phyloP scores from a whole-genome alignment of 2,888 invertebrate genomes.

The Rapana venosa region DNA sequence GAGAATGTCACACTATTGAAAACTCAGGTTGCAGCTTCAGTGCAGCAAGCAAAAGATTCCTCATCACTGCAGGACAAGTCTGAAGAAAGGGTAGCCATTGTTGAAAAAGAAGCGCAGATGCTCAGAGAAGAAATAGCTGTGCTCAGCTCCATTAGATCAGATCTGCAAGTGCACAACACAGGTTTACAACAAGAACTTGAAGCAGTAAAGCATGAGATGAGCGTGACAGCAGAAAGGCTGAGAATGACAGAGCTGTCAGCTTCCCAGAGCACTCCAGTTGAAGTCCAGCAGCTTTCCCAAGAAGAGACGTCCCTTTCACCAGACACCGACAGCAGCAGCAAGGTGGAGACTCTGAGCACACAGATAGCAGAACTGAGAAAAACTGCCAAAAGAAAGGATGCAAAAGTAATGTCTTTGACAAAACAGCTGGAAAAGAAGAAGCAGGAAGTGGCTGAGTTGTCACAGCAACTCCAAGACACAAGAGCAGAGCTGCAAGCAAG shows the following conservation, averaged over 20 bases:
- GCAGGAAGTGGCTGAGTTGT: conserved; percentile 40
- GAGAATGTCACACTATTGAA: background rate
- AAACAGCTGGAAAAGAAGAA: conserved; percentile 52
- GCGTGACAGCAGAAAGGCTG: conserved; percentile 18
- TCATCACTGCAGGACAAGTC: background rate
- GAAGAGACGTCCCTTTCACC: background rate
- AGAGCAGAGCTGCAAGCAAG: conserved; percentile 48
- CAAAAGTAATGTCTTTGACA: conserved; percentile 55
- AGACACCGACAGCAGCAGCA: conserved; percentile 7
- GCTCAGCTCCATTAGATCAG: background rate
- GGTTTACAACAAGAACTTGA: conserved; percentile 42
- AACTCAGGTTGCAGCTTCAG: background rate
- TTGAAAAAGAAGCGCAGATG: background rate
- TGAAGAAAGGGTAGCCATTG: background rate
- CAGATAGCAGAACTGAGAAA: conserved; percentile 54
- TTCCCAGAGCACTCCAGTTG: background rate
- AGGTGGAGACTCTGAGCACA: background rate
- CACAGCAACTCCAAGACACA: conserved; percentile 47
- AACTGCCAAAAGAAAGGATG: conserved; percentile 60
- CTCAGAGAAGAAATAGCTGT: conserved; percentile 13
- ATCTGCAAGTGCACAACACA: conserved; percentile 40
- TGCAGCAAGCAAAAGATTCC: conserved; percentile 20
- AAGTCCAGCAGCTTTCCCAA: background rate
- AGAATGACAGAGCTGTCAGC: background rate
- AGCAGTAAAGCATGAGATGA: conserved; percentile 23